Conservation (phyloP, 2,797 vertebrate species). For the Dryobates pubescens region DNA sequence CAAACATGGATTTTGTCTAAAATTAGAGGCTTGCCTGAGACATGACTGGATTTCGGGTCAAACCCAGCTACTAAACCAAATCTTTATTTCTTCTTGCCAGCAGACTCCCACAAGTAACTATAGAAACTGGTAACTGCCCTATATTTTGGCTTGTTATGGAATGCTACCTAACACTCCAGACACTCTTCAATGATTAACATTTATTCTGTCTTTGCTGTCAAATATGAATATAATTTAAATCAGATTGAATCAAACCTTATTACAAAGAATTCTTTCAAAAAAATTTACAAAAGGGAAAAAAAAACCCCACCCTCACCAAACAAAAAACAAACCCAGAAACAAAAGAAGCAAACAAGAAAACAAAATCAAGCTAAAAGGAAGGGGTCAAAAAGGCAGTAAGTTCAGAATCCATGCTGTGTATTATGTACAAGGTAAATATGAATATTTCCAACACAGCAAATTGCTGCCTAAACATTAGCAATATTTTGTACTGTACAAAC, state of each 20-base stretch:
- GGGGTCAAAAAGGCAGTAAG: background rate
- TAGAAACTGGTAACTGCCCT: slow-evolving; percentile 79
- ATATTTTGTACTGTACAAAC: background rate
- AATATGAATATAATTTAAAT: background rate
- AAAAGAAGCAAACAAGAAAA: background rate
- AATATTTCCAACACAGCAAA: background rate
- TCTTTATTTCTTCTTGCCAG: slow-evolving; percentile 74
- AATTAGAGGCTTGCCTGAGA: slow-evolving; percentile 77
- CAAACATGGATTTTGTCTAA: slow-evolving; percentile 85
- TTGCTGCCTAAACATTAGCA: background rate
- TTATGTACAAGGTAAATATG: background rate
- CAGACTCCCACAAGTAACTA: slow-evolving; percentile 78
- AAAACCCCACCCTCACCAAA: too few relatives aligned
- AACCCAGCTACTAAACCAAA: slow-evolving; percentile 76
- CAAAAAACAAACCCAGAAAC: background rate
- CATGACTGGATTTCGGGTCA: slow-evolving; percentile 83
- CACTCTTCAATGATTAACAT: slow-evolving; percentile 14
- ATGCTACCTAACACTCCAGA: slow-evolving; percentile 58
- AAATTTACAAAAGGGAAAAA: background rate
- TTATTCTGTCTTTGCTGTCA: background rate
- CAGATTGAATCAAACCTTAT: background rate
- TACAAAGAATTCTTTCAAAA: background rate
- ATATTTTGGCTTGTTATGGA: slow-evolving; percentile 41
- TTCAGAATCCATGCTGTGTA: background rate
- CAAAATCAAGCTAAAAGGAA: background rate